Conservation (phyloP, 2,797 vertebrate genomes). For the Lagocephalus sceleratus region DNA sequence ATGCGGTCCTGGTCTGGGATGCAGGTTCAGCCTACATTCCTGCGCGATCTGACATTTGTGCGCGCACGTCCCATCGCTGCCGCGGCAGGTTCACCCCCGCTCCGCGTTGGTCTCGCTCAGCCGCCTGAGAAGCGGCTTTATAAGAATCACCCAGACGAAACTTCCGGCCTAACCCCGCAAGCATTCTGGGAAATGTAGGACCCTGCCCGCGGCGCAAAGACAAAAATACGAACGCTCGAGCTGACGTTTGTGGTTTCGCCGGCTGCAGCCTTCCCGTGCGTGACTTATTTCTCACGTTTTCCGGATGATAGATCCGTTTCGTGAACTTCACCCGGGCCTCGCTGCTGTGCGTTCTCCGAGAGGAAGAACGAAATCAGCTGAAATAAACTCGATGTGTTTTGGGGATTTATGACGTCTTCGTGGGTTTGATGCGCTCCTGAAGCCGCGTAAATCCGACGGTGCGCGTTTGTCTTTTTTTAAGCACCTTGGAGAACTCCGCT, state of each 20-base stretch:
- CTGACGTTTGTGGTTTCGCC: too few relatives aligned
- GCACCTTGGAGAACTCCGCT: conserved; percentile 79
- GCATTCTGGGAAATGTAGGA: conserved; percentile 74
- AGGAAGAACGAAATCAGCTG: too few relatives aligned
- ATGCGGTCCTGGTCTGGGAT: conserved; percentile 12
- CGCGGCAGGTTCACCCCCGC: conserved; percentile 69
- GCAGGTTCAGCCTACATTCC: conserved; percentile 52
- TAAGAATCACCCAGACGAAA: conserved; percentile 66
- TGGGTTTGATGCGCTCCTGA: neutral
- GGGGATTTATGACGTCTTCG: neutral
- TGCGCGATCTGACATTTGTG: conserved; percentile 49
- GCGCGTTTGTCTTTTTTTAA: conserved; percentile 54
- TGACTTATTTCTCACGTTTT: too few relatives aligned
- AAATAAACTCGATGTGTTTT: neutral
- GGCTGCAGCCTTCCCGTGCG: too few relatives aligned
- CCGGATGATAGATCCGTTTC: too few relatives aligned
- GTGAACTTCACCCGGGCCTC: too few relatives aligned
- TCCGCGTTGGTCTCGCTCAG: conserved; percentile 46
- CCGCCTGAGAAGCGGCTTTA: conserved; percentile 65
- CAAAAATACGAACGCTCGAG: too few relatives aligned
- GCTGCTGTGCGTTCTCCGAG: too few relatives aligned
- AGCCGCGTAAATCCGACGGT: neutral
- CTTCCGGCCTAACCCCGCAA: conserved; percentile 50
- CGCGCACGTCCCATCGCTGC: conserved; percentile 62
- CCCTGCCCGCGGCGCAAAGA: too few relatives aligned